Base-by-base conservation (phyloP, 2,888 invertebrate species). In the Monoplex corrugatus region DNA sequence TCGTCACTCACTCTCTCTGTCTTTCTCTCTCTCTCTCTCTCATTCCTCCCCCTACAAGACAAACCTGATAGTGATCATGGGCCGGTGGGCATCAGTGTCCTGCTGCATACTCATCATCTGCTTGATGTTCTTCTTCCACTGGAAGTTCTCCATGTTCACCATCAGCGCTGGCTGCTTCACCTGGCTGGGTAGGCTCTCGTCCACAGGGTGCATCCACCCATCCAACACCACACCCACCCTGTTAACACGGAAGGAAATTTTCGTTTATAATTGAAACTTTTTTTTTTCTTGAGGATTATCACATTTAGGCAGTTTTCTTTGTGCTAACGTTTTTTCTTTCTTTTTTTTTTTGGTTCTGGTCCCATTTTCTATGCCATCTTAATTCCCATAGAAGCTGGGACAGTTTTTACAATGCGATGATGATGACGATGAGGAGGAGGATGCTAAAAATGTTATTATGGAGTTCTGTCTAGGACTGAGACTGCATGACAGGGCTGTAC, bases 121-220 rank as follows among this genome's bases (percentile, higher is more conserved):
- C 80, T 93, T 88, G 2, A 95, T 92, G 87, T 95, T 95, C 43
- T 92, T 92, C 88, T 92, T 91, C 95, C 95, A 95, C 90, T 95
- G 95, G 91, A 95, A 95, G 8, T 93, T 92, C 86, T 95, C 95
- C 89, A 93, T 94, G 91, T 95, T 95, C 10, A 95, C 50, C 90
- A 95, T 91, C 10, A 95, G 91, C 0, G 94, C 86, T 1, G 95
- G 95, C 90, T 95, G 95, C 10, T 89, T 92, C 32, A 94, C 92
- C 19, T 91, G 87, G 1, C 89, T 38, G 89, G 94, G 95, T 6
- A 94, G 89, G 43, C 92, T 91, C 10, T 94, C 92, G 75, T 95
- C 94, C 43, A 95, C 89, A 0, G 95, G 95, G 57, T 94, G 93
- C 95, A 95, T 95, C 95, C 95, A 95, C 3, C 93, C 94, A 91